Conservation (phyloP, 2,888 invertebrate species). For the Rotaria magnacalcarata region DNA sequence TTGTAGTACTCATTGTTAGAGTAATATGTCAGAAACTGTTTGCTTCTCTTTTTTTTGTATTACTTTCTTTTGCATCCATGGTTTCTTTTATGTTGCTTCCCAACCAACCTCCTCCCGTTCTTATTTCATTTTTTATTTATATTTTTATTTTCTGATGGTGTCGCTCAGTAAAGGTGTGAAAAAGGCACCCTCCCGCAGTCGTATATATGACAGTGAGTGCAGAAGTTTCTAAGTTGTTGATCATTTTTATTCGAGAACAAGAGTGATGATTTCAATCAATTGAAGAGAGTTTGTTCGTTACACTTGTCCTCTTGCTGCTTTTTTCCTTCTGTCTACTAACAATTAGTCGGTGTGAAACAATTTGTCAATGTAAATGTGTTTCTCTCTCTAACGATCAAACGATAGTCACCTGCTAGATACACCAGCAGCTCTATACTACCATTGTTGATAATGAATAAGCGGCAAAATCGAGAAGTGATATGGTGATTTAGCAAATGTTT, state of each 20-base stretch:
- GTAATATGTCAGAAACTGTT: background rate
- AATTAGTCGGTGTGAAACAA: constrained; percentile 29
- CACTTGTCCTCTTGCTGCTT: background rate
- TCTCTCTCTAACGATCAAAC: background rate
- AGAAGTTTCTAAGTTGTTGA: background rate
- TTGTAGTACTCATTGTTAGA: background rate
- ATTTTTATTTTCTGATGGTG: background rate
- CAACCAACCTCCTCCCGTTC: background rate
- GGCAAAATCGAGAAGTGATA: constrained; percentile 31
- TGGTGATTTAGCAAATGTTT: constrained; percentile 13
- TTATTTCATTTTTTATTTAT: background rate
- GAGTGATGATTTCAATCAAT: constrained; percentile 21
- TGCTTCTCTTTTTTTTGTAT: background rate
- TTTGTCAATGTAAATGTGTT: constrained; percentile 14
- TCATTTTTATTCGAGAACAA: background rate
- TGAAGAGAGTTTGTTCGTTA: constrained; percentile 20
- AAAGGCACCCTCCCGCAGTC: background rate
- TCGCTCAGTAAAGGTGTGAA: background rate
- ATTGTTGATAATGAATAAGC: constrained; percentile 29
- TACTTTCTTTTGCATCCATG: constrained; percentile 8
- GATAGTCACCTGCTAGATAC: constrained; percentile 24
- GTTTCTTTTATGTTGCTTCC: background rate
- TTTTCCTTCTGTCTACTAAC: background rate
- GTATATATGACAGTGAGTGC: background rate
- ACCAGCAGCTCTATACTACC: background rate